Base-by-base conservation (phyloP, 1,140 invertebrate genomes). In the Samia ricini region DNA sequence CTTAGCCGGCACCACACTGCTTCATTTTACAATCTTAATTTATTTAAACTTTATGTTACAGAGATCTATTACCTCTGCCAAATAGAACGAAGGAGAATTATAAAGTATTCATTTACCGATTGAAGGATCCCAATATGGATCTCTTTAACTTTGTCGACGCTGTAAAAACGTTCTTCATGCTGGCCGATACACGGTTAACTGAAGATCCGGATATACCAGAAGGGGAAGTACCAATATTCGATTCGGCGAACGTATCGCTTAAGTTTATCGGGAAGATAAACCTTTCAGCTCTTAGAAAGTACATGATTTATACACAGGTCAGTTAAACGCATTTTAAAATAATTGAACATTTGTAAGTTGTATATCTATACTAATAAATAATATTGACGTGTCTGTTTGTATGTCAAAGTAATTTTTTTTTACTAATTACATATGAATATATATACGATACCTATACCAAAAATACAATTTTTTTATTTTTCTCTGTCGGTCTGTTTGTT, bases 171-270 rank as follows among this genome's bases (percentile, higher is more conserved):
- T 93, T 95, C 77, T 92, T 93, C 67, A 95, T 95, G 93, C 81
- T 94, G 7, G 91, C 94, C 10, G 95, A 95, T 73, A 91, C 92
- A 1, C 91, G 93, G 58, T 91, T 95, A 36, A 91, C 91, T 1
- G 92, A 92, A 56, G 86, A 89, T 10, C 89, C 91, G 18, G 89
- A 92, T 59, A 76, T 88, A 12, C 86, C 91, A 6, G 91, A 91
- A 2, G 94, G 94, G 3, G 94, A 95, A 72, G 91, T 95, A 62
- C 93, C 94, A 20, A 92, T 95, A 18, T 95, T 95, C 56, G 94
- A 95, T 71, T 93, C 94, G 82, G 81, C 89, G 0, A 94, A 94
- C 18, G 92, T 93, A 15, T 88, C 91, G 2, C 72, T 95, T 26
- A 93, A 92, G 26, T 94, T 95, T 67, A 81, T 95, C 15, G 90